phyloP scores from a whole-genome alignment of 2,888 invertebrate genomes.

The Trissolcus brochymenae region DNA sequence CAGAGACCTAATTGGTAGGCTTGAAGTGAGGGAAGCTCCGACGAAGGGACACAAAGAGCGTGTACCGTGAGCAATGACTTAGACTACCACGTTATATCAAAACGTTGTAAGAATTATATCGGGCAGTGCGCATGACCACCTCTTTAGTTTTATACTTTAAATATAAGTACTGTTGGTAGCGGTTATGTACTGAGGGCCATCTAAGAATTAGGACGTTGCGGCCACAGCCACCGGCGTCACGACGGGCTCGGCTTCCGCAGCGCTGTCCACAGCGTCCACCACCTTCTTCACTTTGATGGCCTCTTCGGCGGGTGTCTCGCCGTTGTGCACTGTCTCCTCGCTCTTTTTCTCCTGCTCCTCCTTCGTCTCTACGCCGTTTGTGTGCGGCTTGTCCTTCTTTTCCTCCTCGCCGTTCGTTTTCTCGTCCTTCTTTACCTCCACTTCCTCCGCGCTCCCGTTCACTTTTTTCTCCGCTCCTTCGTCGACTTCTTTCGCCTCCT shows the following conservation, averaged over 20 bases:
- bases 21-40: slow-evolving; percentile 1
- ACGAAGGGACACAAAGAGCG: slow-evolving; percentile 35
- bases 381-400: slow-evolving; percentile 66
- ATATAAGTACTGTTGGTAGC: slow-evolving; percentile 71
- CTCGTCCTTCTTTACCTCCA: neutral
- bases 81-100: slow-evolving; percentile 70
- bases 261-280: slow-evolving; percentile 71
- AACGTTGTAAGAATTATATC: slow-evolving; percentile 68
- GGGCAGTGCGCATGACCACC: slow-evolving; percentile 60
- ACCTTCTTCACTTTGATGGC: slow-evolving; percentile 74
- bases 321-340: slow-evolving; percentile 67
- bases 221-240: slow-evolving; percentile 72
- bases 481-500: slow-evolving; percentile 19
- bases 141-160: slow-evolving; percentile 69
- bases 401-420: slow-evolving; percentile 11
- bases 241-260: slow-evolving; percentile 71
- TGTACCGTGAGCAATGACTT: slow-evolving; percentile 68
- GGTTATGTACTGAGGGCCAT: slow-evolving; percentile 67
- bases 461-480: slow-evolving; percentile 20
- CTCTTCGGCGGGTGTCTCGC: slow-evolving; percentile 64
- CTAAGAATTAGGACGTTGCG: slow-evolving; percentile 74
- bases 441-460: slow-evolving; percentile 44
- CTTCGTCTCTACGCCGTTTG: slow-evolving; percentile 70
- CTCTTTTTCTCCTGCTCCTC: slow-evolving; percentile 65
- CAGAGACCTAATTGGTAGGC: slow-evolving; percentile 5